These are phyloP conservation scores for Rhynchophorus ferrugineus DNA, from an alignment of 1,140 invertebrate species.

Conservation along the genomic window DNA sequence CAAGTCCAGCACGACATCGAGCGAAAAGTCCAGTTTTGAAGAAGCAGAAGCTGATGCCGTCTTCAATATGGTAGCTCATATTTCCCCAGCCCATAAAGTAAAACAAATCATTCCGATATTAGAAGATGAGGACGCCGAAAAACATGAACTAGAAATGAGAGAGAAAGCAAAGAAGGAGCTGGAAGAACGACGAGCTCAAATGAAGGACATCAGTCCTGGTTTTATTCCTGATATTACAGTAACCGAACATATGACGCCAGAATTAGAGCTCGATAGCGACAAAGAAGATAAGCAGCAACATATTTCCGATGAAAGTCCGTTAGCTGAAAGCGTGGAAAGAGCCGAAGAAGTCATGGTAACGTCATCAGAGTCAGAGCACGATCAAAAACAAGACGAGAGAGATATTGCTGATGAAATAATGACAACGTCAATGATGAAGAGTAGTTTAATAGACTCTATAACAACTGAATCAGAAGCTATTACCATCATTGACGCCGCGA, in stretches of 20 bases:
- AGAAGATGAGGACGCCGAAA: conserved; percentile 48
- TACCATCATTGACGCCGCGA: conserved; percentile 46
- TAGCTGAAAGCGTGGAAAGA: conserved; percentile 46
- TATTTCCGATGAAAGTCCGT: conserved; percentile 46
- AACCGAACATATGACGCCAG: conserved; percentile 54
- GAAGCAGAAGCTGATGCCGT: conserved; percentile 47
- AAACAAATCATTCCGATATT: conserved; percentile 45
- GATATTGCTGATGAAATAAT: conserved; percentile 11
- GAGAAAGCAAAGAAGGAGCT: conserved; percentile 44
- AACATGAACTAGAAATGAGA: conserved; percentile 44
- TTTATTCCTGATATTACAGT: conserved; percentile 62
- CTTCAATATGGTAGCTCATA: conserved; percentile 43
- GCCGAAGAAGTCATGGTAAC: conserved; percentile 48
- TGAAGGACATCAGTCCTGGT: conserved; percentile 43
- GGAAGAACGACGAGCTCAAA: conserved; percentile 37
- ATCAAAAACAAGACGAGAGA: conserved; percentile 27
- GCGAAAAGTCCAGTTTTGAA: conserved; percentile 42
- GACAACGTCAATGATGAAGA: conserved; percentile 17
- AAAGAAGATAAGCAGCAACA: conserved; percentile 53
- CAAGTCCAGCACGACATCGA: conserved; percentile 37
- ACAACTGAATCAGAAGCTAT: conserved; percentile 45
- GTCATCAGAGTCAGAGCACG: conserved; percentile 36
- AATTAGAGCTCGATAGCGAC: conserved; percentile 44
- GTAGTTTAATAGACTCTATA: conserved; percentile 20
- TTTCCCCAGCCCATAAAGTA: conserved; percentile 39